Evolutionary conservation across 2,113 vertebrate species (phyloP).

Genomic region (Procavia capensis): DNA sequence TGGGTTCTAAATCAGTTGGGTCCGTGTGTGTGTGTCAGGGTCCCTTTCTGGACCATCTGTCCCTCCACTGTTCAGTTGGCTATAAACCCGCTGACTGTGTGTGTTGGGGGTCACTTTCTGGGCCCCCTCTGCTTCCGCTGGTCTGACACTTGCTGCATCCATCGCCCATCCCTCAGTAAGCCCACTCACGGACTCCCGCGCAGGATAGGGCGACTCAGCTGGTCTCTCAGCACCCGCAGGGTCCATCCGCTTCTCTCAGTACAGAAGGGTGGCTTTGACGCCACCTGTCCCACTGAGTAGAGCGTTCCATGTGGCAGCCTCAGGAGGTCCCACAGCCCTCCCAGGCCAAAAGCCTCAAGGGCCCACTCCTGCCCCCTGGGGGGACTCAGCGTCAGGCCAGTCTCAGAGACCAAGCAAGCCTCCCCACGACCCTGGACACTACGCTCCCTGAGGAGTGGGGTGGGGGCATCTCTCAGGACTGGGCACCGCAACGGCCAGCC

Average conservation of each 20-base stretch:
- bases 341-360: neutral
- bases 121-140: neutral
- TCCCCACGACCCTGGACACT: neutral
- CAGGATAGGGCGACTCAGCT: neutral
- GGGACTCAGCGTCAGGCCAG: neutral
- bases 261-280: rapidly evolving
- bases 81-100: too few species aligned
- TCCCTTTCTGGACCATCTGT: neutral
- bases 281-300: too few species aligned
- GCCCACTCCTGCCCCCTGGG: neutral
- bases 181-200: neutral
- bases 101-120: too few species aligned
- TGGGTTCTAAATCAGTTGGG: neutral
- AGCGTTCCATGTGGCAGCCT: neutral
- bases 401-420: rapidly evolving
- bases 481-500: neutral
- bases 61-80: neutral
- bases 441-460: neutral
- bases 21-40: neutral
- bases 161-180: neutral
- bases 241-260: neutral
- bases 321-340: neutral
- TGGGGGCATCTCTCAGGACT: neutral
- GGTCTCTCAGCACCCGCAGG: rapidly evolving
- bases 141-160: neutral